phyloP scores from a whole-genome alignment of 2,888 invertebrate genomes.

The Dasysyrphus tricinctus region DNA sequence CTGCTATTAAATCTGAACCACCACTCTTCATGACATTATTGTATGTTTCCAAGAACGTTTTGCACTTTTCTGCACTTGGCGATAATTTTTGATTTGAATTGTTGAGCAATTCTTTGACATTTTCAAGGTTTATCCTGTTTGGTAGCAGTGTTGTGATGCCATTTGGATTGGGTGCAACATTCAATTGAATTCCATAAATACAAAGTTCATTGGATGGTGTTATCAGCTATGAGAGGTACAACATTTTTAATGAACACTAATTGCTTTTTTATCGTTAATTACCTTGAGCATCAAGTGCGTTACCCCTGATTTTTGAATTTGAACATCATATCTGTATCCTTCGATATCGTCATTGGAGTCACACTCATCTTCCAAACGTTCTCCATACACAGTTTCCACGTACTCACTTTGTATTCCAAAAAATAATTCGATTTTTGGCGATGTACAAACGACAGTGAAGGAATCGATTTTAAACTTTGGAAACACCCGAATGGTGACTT shows the following conservation, averaged over 20 bases:
- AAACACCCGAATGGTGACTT: constrained; percentile 78
- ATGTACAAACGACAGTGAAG: constrained; percentile 80
- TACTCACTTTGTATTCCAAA: constrained; percentile 80
- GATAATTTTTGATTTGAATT: constrained; percentile 76
- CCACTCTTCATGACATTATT: constrained; percentile 46
- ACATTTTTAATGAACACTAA: constrained; percentile 27
- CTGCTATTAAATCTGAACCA: constrained; percentile 35
- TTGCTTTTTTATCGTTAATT: constrained; percentile 28
- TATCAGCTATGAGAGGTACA: constrained; percentile 76
- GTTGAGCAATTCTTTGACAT: constrained; percentile 79
- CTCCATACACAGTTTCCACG: constrained; percentile 80
- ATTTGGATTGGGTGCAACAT: constrained; percentile 80
- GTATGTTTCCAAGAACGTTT: constrained; percentile 78
- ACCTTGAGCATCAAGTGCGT: constrained; percentile 79
- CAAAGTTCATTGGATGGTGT: constrained; percentile 79
- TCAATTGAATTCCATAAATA: constrained; percentile 80
- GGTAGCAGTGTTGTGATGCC: constrained; percentile 79
- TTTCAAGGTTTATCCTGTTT: constrained; percentile 78
- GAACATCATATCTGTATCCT: constrained; percentile 80
- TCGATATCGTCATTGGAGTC: constrained; percentile 78
- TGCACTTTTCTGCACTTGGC: constrained; percentile 79
- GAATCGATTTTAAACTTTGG: constrained; percentile 79
- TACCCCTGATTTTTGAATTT: constrained; percentile 80
- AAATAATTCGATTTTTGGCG: constrained; percentile 81
- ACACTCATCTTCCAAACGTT: constrained; percentile 74